A percentile compares a stretch with the other conserved stretches of the same genome.
phyloP scores from a whole-genome alignment of 2,797 vertebrate genomes.

The Syngnathus acus region DNA sequence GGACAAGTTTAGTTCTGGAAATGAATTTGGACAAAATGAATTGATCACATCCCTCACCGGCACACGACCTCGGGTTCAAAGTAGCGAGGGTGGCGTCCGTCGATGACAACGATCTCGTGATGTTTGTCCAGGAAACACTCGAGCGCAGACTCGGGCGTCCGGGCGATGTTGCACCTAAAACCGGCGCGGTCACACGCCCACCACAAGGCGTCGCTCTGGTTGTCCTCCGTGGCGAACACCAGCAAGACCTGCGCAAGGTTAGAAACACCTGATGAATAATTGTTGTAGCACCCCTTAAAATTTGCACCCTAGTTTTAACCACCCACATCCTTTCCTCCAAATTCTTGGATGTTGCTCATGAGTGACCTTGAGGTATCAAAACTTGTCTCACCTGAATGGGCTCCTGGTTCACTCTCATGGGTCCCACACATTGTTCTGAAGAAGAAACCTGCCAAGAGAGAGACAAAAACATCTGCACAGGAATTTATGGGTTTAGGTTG shows the following conservation, averaged over 20 bases:
- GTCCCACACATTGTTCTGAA: slow-evolving; percentile 83
- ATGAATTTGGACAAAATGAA: neutral
- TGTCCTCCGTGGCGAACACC: slow-evolving; percentile 92
- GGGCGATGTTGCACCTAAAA: slow-evolving; percentile 83
- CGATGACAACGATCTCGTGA: slow-evolving; percentile 89
- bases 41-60: slow-evolving; percentile 66
- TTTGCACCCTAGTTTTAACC: neutral
- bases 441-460: slow-evolving; percentile 74
- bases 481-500: no score
- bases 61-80: slow-evolving; percentile 85
- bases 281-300: no score
- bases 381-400: slow-evolving; percentile 79
- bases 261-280: neutral
- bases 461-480: neutral
- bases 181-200: slow-evolving; percentile 93
- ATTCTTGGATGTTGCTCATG: neutral
- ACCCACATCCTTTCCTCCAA: neutral
- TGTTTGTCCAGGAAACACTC: slow-evolving; percentile 92
- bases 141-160: slow-evolving; percentile 83
- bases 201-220: slow-evolving; percentile 92
- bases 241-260: slow-evolving; percentile 79
- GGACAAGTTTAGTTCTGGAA: neutral
- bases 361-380: neutral
- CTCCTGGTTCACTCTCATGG: slow-evolving; percentile 91
- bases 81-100: slow-evolving; percentile 79